phyloP scores from a whole-genome alignment of 2,888 invertebrate genomes.

The Chaetoderma sp. region DNA sequence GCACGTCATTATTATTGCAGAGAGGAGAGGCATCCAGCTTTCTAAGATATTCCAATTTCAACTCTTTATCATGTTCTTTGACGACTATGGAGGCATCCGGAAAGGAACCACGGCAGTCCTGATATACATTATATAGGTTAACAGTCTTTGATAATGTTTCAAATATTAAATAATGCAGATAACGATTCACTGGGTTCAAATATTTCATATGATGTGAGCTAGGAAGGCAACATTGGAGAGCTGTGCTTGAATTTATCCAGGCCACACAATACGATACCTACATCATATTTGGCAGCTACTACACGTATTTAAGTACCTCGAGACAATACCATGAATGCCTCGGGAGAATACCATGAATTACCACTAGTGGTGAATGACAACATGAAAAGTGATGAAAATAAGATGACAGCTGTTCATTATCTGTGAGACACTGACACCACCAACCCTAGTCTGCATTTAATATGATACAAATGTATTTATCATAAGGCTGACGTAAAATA shows the following conservation, averaged over 20 bases:
- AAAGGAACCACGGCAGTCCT: background rate
- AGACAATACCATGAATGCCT: background rate
- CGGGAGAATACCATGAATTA: too few species aligned
- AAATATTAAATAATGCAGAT: background rate
- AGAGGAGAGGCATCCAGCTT: background rate
- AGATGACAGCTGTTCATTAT: background rate
- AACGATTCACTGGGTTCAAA: background rate
- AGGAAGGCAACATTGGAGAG: background rate
- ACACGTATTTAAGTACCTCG: background rate
- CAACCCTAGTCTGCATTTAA: background rate
- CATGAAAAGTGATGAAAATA: background rate
- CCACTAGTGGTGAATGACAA: too few species aligned
- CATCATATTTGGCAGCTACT: background rate
- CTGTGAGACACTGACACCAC: background rate
- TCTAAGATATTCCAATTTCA: background rate
- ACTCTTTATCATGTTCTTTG: background rate
- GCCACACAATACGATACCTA: background rate
- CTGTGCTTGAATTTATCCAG: background rate
- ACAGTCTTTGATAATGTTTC: background rate
- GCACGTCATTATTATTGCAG: background rate
- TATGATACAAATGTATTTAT: background rate
- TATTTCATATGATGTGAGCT: background rate
- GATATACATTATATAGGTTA: too few species aligned
- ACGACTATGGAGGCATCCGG: background rate
- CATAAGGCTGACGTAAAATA: background rate